These are phyloP conservation scores for Neocrepidodera transversa DNA, from an alignment of 2,888 invertebrate genomes.

Conservation along the genomic window DNA sequence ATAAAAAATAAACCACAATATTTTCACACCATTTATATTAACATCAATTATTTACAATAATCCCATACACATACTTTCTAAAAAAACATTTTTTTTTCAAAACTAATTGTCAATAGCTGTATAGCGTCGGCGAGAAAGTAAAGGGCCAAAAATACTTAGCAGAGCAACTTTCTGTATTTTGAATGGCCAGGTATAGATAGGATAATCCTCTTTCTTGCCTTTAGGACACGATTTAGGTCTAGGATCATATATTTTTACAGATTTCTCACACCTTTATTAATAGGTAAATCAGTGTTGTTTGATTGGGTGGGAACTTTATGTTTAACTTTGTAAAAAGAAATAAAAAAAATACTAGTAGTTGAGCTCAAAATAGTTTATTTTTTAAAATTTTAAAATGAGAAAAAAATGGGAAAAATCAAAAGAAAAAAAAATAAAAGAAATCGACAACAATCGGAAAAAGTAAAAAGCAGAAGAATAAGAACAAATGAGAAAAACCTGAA, in stretches of 20 bases:
- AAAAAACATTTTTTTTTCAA: background rate
- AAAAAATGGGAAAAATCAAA: too few relatives aligned
- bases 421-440: too few relatives aligned
- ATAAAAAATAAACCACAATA: background rate
- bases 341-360: too few relatives aligned
- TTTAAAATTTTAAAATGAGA: too few relatives aligned
- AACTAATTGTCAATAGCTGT: background rate
- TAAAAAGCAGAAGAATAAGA: too few relatives aligned
- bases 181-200: background rate
- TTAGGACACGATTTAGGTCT: background rate
- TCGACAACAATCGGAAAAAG: too few relatives aligned
- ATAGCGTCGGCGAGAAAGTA: background rate
- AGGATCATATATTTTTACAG: background rate
- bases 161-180: background rate
- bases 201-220: background rate
- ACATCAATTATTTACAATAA: background rate
- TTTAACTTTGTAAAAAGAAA: background rate
- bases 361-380: too few relatives aligned
- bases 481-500: too few relatives aligned
- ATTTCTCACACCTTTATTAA: background rate
- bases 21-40: background rate
- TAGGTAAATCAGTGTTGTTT: background rate
- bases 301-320: background rate
- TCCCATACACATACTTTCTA: background rate
- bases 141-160: background rate